These are phyloP conservation scores for Ornithorhynchus anatinus DNA, from an alignment of 2,113 vertebrate genomes.

Conservation along the genomic window DNA sequence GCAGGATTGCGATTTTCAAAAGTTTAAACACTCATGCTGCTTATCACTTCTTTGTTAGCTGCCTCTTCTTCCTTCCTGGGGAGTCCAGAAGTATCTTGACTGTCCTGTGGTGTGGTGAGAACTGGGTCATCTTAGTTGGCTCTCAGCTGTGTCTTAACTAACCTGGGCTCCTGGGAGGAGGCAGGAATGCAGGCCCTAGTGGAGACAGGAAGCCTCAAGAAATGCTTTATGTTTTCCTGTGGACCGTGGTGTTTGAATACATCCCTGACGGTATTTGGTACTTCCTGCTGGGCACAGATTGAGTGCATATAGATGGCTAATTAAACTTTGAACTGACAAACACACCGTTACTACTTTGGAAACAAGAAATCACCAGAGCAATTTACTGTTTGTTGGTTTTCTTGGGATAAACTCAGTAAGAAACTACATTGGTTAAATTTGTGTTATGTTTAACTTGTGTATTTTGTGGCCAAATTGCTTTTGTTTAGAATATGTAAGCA, in stretches of 20 bases:
- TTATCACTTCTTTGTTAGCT: no score
- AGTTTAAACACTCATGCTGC: no score
- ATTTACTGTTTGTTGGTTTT: slow-evolving; percentile 56
- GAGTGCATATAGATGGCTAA: slow-evolving; percentile 43
- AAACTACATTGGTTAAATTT: neutral
- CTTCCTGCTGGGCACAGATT: slow-evolving; percentile 56
- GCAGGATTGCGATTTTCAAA: no score
- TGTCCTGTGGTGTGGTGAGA: neutral
- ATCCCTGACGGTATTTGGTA: slow-evolving; percentile 28
- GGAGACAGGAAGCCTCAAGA: neutral
- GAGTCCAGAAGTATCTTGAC: neutral
- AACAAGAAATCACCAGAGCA: slow-evolving; percentile 49
- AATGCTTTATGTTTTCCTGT: neutral
- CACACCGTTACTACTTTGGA: slow-evolving; percentile 57
- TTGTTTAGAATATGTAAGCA: neutral
- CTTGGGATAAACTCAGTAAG: neutral
- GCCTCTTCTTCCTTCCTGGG: neutral
- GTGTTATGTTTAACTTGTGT: slow-evolving; percentile 30
- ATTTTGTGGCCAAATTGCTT: neutral
- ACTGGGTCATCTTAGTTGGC: neutral
- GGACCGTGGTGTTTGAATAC: slow-evolving; percentile 1
- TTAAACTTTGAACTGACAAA: slow-evolving; percentile 64
- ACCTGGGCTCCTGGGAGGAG: neutral
- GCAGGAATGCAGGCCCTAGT: neutral
- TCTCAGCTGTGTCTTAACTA: neutral